A percentile compares a stretch with the other conserved stretches of the same genome.
phyloP scores from a whole-genome alignment of 1,140 invertebrate species.

The Lordiphosa stackelbergi region DNA sequence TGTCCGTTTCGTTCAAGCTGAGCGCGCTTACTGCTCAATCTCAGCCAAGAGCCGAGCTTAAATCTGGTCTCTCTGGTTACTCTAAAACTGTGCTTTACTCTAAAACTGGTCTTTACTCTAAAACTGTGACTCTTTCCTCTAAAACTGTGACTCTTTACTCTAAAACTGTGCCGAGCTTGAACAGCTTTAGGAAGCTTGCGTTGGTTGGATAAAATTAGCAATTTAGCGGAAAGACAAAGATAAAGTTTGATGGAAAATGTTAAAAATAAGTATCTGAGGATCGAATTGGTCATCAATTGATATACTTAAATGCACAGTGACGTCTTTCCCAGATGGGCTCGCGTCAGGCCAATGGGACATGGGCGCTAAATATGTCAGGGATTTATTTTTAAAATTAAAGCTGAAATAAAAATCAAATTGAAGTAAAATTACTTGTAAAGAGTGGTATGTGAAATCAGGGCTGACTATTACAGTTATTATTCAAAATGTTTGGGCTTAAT shows the following conservation, averaged over 20 bases:
- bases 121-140: no score
- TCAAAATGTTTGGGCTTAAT: no score
- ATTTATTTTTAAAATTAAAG: no score
- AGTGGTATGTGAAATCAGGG: no score
- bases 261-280: conserved; percentile 16
- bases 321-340: not conserved
- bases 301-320: conserved; percentile 23
- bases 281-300: conserved; percentile 1
- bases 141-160: no score
- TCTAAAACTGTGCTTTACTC: no score
- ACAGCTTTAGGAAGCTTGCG: conserved; percentile 25
- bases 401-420: no score
- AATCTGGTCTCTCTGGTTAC: no score
- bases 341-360: conserved; percentile 5
- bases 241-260: conserved; percentile 5
- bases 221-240: conserved; percentile 31
- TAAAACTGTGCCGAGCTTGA: conserved; percentile 15
- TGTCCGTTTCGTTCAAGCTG: conserved; percentile 35
- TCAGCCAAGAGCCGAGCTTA: conserved; percentile 38
- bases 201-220: conserved; percentile 32
- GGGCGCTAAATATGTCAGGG: not conserved
- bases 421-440: no score
- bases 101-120: no score
- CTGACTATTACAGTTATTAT: no score
- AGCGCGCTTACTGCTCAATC: conserved; percentile 41